Percentiles rank a stretch among this genome's conserved stretches.
These are phyloP conservation scores for Brachyhypopomus gauderio DNA, from an alignment of 2,113 vertebrate genomes.

Conservation along the genomic window DNA sequence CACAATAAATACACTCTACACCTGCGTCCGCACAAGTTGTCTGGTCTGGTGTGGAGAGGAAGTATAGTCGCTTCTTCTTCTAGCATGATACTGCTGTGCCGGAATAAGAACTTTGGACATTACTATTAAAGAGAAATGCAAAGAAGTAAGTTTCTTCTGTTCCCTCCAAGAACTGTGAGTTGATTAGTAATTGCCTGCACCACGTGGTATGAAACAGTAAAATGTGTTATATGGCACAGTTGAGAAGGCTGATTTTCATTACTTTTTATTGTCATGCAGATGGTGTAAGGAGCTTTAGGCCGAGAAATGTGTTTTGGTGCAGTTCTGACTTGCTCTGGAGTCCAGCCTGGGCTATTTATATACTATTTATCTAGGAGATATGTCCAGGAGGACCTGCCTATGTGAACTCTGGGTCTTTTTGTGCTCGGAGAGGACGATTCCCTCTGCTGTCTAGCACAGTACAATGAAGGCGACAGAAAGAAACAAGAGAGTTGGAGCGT, in stretches of 20 bases:
- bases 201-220: background rate
- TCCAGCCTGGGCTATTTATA: conserved; percentile 1
- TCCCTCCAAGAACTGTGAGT: background rate
- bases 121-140: background rate
- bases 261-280: conserved; percentile 19
- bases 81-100: too few species aligned
- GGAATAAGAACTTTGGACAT: too few species aligned
- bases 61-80: too few species aligned
- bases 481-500: conserved; percentile 2
- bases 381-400: conserved; percentile 1
- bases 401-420: background rate
- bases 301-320: background rate
- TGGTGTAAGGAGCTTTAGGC: conserved; percentile 10
- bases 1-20: too few species aligned
- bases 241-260: conserved; percentile 23
- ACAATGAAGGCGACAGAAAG: background rate
- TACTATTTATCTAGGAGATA: conserved; percentile 2
- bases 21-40: too few species aligned
- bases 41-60: too few species aligned
- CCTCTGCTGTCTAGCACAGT: background rate
- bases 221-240: background rate
- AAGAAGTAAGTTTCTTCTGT: background rate
- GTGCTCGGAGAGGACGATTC: background rate
- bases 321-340: background rate
- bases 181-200: background rate